These are phyloP conservation scores for Eriocheir sinensis DNA, from an alignment of 1,140 invertebrate genomes.

Conservation along the genomic window DNA sequence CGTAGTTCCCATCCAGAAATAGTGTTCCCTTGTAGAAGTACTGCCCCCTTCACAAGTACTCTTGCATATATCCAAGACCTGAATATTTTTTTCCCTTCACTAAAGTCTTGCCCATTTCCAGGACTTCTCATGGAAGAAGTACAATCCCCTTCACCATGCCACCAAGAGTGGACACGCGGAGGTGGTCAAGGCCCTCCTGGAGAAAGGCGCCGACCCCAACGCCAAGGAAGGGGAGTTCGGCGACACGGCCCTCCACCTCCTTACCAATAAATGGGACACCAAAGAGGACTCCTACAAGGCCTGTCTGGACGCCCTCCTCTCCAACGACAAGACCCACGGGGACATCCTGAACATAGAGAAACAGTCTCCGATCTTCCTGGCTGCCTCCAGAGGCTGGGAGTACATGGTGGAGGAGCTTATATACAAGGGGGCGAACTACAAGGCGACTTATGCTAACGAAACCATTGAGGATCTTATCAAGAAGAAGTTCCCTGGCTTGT, in stretches of 20 bases:
- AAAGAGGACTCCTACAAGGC: conserved; percentile 68
- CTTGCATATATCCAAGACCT: no score
- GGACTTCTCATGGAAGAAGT: conserved; percentile 72
- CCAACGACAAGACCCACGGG: conserved; percentile 59
- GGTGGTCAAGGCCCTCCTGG: conserved; percentile 83
- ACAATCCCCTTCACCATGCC: conserved; percentile 84
- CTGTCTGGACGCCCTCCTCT: conserved; percentile 63
- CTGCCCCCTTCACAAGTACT: no score
- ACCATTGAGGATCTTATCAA: conserved; percentile 83
- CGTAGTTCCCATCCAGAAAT: no score
- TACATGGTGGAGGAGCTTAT: conserved; percentile 83
- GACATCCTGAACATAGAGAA: conserved; percentile 64
- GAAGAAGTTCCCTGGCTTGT: conserved; percentile 86
- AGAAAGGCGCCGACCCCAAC: conserved; percentile 85
- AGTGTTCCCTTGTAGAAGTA: no score
- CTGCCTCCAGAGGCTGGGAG: conserved; percentile 84
- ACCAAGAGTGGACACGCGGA: conserved; percentile 84
- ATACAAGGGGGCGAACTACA: conserved; percentile 84
- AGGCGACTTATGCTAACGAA: conserved; percentile 85
- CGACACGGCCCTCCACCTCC: conserved; percentile 67
- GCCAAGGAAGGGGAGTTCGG: conserved; percentile 83
- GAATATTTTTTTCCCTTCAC: no score
- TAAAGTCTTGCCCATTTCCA: no score
- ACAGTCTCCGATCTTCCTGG: conserved; percentile 84
- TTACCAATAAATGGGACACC: conserved; percentile 64